Evolutionary conservation across 2,797 vertebrate genomes (phyloP), one percentile per base, ranked within the genome.

Genomic region (Chrosomus eos): DNA sequence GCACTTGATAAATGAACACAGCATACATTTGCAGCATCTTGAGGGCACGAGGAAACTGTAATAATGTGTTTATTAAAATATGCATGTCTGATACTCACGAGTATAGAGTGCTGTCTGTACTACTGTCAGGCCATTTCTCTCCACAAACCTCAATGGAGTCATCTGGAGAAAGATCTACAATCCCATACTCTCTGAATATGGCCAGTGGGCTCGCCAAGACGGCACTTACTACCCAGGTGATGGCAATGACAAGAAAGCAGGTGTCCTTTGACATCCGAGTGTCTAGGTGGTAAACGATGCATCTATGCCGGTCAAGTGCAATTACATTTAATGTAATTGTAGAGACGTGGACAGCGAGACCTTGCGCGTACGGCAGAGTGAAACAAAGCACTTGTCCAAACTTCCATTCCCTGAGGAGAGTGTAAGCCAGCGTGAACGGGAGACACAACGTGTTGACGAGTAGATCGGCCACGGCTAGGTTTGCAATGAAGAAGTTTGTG

Each of bases 401-500:
- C 68, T 96, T 98, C 98, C 98, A 99, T 89, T 98, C 96, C 0
- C 96, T 96, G 92, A 97, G 90, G 83, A 99, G 94, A 0, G 97
- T 99, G 87, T 98, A 98, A 90, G 97, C 95, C 76, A 99, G 93
- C 1, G 97, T 99, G 92, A 99, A 99, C 33, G 97, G 98, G 53
- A 99, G 94, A 88, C 98, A 99, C 89, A 99, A 87, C 0, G 97
- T 97, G 87, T 98, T 98, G 70, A 99, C 97, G 88, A 99, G 91
- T 72, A 99, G 93, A 89, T 98, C 98, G 0, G 98, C 97, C 33
- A 99, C 96, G 0, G 97, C 97, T 88, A 99, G 93, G 87, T 99
- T 99, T 31, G 96, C 97, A 64, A 99, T 99, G 91, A 98, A 98
- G 91, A 97, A 98, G 94, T 99, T 99, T 51, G 97, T 98, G 85